A percentile compares a stretch with the other conserved stretches of the same genome.
Conservation (phyloP, 2,797 vertebrate genomes). For the Eremophila alpestris region DNA sequence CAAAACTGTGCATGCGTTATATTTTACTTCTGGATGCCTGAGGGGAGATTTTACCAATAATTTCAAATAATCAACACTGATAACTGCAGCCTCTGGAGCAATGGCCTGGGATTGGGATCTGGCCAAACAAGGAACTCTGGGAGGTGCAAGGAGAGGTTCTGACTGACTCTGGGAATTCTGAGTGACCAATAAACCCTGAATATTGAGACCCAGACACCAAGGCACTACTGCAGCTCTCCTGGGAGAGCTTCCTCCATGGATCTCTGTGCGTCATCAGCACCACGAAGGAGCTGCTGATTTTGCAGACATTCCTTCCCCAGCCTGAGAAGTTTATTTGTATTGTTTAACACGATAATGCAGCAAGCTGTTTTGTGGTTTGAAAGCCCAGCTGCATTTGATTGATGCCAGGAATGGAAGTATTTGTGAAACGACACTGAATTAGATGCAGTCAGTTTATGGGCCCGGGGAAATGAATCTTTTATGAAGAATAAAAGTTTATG, state of each 20-base stretch:
- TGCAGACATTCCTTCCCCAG: slow-evolving; percentile 53
- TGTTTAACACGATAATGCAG: slow-evolving; percentile 64
- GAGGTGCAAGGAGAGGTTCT: neutral
- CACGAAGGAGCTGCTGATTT: slow-evolving; percentile 48
- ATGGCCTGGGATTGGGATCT: neutral
- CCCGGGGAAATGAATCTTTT: slow-evolving; percentile 74
- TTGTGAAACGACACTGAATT: slow-evolving; percentile 74
- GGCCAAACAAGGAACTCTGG: neutral
- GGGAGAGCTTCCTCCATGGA: neutral
- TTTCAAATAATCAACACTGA: neutral
- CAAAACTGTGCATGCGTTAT: neutral
- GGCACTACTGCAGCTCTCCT: neutral
- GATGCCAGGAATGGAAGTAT: slow-evolving; percentile 70
- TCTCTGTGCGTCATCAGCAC: neutral
- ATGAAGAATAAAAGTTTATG: slow-evolving; percentile 77
- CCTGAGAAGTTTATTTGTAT: slow-evolving; percentile 61
- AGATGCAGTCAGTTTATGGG: slow-evolving; percentile 69
- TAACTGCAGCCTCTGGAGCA: neutral
- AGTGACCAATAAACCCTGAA: neutral
- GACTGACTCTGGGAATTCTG: neutral
- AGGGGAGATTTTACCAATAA: neutral
- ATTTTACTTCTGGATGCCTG: neutral
- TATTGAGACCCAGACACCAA: neutral
- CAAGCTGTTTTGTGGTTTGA: slow-evolving; percentile 70
- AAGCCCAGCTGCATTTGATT: slow-evolving; percentile 72